Evolutionary conservation across 2,888 invertebrate genomes (phyloP).

Genomic region (Alentia gelatinosa): DNA sequence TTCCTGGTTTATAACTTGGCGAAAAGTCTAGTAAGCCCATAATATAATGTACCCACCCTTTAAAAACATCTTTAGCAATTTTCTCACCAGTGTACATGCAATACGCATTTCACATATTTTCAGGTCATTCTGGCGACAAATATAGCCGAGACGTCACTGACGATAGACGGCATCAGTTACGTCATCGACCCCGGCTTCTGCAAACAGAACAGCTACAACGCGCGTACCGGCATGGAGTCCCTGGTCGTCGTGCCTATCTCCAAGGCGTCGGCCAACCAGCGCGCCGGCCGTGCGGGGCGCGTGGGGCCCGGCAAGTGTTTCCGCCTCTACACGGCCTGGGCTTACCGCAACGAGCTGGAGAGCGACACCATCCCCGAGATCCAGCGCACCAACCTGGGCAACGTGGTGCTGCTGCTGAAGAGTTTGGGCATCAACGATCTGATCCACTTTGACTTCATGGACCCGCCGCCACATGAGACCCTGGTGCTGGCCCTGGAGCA

Average conservation of each 20-base stretch:
- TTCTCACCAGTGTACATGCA: too few relatives aligned
- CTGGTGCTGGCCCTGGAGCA: constrained; percentile 91
- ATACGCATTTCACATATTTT: neutral
- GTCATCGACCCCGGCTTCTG: constrained; percentile 99
- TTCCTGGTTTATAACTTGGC: too few relatives aligned
- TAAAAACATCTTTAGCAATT: too few relatives aligned
- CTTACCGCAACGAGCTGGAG: constrained; percentile 98
- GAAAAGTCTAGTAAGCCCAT: too few relatives aligned
- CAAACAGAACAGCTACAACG: constrained; percentile 98
- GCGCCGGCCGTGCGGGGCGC: constrained; percentile 96
- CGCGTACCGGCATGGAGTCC: constrained; percentile 98
- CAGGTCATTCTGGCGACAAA: constrained; percentile 97
- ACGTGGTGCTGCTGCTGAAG: constrained; percentile 97
- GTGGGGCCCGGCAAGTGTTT: constrained; percentile 98
- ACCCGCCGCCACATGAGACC: constrained; percentile 89
- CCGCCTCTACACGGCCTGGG: constrained; percentile 98
- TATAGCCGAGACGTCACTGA: constrained; percentile 99
- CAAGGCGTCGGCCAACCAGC: constrained; percentile 96
- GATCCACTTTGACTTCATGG: constrained; percentile 98
- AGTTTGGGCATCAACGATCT: constrained; percentile 98
- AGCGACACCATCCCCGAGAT: constrained; percentile 99
- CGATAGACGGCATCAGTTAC: constrained; percentile 99
- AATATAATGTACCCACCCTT: too few relatives aligned
- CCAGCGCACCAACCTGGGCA: constrained; percentile 97
- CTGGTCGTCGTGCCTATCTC: constrained; percentile 99